A percentile compares a stretch with the other conserved stretches of the same genome.
phyloP scores from a whole-genome alignment of 2,113 vertebrate species.

The Rallus limicola region DNA sequence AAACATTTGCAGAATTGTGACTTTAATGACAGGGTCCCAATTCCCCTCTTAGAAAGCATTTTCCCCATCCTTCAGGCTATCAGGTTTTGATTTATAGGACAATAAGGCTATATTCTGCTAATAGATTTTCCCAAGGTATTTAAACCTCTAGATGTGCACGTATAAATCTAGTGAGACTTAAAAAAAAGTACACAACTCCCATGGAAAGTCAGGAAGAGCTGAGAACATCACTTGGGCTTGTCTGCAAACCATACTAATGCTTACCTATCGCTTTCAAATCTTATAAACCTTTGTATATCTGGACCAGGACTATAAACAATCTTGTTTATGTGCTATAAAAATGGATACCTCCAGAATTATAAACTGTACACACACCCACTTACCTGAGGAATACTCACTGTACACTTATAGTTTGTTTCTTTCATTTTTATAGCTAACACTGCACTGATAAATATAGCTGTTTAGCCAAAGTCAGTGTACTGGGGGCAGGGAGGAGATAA shows the following conservation, averaged over 20 bases:
- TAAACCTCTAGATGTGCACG: neutral
- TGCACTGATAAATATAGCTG: constrained; percentile 59
- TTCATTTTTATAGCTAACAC: constrained; percentile 50
- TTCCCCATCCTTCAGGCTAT: neutral
- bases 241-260: neutral
- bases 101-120: neutral
- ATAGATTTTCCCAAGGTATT: neutral
- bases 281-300: neutral
- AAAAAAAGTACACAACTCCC: neutral
- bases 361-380: neutral
- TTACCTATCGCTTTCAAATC: neutral
- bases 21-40: neutral
- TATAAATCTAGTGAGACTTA: neutral
- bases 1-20: neutral
- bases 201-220: neutral
- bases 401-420: neutral
- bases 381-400: neutral
- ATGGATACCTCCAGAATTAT: neutral
- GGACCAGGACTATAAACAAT: neutral
- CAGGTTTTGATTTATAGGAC: neutral
- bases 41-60: neutral
- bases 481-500: constrained; percentile 58
- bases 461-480: constrained; percentile 58
- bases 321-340: neutral
- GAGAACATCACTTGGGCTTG: neutral